Evolutionary conservation across 2,888 invertebrate species (phyloP).

Genomic region (Ariolimax columbianus): DNA sequence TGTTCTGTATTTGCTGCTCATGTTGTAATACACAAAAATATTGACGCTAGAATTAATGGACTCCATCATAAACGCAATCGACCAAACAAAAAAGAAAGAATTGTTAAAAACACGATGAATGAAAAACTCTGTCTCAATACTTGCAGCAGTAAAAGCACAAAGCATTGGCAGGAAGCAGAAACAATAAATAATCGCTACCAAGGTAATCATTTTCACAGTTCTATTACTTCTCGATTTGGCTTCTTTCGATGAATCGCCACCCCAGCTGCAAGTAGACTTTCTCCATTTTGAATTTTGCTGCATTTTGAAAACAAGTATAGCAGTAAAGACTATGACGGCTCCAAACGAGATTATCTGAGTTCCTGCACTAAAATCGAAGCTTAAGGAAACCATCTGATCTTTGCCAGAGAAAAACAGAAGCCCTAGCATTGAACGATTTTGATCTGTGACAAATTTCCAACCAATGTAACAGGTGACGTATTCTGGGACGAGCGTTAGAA

Average conservation of each 20-base stretch:
- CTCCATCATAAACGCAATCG: slow-evolving; percentile 25
- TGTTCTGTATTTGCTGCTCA: slow-evolving; percentile 32
- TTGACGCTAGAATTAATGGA: slow-evolving; percentile 32
- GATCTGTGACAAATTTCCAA: slow-evolving; percentile 18
- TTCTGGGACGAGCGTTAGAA: slow-evolving; percentile 22
- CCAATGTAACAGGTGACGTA: slow-evolving; percentile 15
- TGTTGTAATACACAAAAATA: slow-evolving; percentile 37
- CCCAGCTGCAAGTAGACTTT: not conserved
- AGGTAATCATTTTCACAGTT: slow-evolving; percentile 1
- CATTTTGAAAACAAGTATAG: slow-evolving; percentile 12
- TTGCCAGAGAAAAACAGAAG: slow-evolving; percentile 6
- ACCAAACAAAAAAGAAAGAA: slow-evolving; percentile 20
- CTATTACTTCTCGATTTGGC: not conserved
- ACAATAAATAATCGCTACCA: slow-evolving; percentile 2
- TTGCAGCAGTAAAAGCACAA: not conserved
- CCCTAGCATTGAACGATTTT: slow-evolving; percentile 29
- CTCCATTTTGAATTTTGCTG: slow-evolving; percentile 26
- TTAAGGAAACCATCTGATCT: not conserved
- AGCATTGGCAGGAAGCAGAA: slow-evolving; percentile 30
- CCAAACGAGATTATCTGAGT: not conserved
- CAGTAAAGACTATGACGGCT: slow-evolving; percentile 3
- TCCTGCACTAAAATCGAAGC: not conserved
- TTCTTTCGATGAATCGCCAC: not conserved
- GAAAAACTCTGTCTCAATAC: slow-evolving; percentile 21
- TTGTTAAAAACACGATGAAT: not conserved